These are phyloP conservation scores for Spodoptera frugiperda DNA, from an alignment of 1,140 invertebrate genomes.

Conservation along the genomic window DNA sequence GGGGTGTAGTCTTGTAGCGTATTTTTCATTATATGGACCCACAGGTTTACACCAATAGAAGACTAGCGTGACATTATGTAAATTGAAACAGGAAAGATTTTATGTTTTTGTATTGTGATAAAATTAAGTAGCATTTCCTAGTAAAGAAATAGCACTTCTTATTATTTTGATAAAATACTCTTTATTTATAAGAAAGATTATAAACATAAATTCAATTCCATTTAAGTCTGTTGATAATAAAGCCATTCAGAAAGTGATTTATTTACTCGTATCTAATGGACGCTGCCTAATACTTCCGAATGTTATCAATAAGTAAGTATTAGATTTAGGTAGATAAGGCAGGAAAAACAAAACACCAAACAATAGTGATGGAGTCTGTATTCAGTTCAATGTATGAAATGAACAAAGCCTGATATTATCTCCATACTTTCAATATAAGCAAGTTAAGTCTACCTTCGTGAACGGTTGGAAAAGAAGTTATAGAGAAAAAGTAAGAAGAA, in stretches of 20 bases:
- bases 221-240: constrained; percentile 18
- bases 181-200: constrained; percentile 7
- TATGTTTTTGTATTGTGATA: background rate
- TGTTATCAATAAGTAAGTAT: constrained; percentile 1
- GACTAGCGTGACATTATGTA: too few species aligned
- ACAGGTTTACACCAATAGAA: too few species aligned
- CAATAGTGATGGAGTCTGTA: too few species aligned
- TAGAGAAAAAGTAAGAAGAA: too few species aligned
- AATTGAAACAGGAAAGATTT: constrained; percentile 5
- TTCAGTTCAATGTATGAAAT: too few species aligned
- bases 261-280: background rate
- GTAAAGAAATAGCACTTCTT: constrained; percentile 11
- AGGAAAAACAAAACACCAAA: background rate
- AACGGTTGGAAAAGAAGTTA: too few species aligned
- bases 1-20: too few species aligned
- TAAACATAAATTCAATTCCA: constrained; percentile 18
- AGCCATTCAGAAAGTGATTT: constrained; percentile 20
- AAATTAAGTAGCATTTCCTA: background rate
- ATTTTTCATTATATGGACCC: too few species aligned
- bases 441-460: too few species aligned
- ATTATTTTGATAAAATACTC: constrained; percentile 6
- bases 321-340: background rate
- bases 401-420: too few species aligned
- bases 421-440: too few species aligned
- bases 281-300: constrained; percentile 17